Base-by-base conservation (phyloP, 2,888 invertebrate species). In the Oxytorus armatus region DNA sequence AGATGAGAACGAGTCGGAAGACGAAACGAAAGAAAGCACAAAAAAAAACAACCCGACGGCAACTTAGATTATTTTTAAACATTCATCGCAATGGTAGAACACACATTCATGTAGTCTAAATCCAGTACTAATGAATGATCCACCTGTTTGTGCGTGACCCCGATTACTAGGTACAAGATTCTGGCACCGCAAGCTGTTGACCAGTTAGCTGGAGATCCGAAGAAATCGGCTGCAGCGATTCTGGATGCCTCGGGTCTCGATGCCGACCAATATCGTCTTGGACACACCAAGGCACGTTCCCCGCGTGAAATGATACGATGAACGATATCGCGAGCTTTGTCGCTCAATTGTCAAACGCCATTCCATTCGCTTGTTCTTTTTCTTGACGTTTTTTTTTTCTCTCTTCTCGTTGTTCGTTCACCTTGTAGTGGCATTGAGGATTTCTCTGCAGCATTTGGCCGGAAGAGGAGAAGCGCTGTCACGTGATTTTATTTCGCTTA, bases 251-350 rank as follows among this genome's bases (percentile, higher is more conserved):
- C 96, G 86, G 95, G 95, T 92, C 95, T 99, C 93, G 97, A 96
- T 92, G 93, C 95, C 86, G 98, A 98, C 93, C 96, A 97, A 92
- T 99, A 96, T 94, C 97, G 98, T 95, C 95, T 98, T 93, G 99
- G 99, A 95, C 97, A 97, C 94, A 99, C 98, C 93, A 99, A 99
- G 97, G 98, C 98, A 96, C 95, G 97, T 95, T 89, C 85, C 83
- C 85, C 78, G 77, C 82, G 75, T 74, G 23, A 39, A 69, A 73
- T 68, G 14, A 57, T 65, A n/a, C n/a, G 16, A n/a, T 21, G 23
- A 55, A 11, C 53, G 25, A 8, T 23, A n/a, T 55, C 8, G 8
- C 36, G 23, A 69, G 23, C 53, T 1, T 1, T 23, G 5, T 36
- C 16, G 23, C 29, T 61, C 51, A 16, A 11, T 49, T 39, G 25